Evolutionary conservation across 2,888 invertebrate species (phyloP).

Genomic region (Drosophila stalkeri): DNA sequence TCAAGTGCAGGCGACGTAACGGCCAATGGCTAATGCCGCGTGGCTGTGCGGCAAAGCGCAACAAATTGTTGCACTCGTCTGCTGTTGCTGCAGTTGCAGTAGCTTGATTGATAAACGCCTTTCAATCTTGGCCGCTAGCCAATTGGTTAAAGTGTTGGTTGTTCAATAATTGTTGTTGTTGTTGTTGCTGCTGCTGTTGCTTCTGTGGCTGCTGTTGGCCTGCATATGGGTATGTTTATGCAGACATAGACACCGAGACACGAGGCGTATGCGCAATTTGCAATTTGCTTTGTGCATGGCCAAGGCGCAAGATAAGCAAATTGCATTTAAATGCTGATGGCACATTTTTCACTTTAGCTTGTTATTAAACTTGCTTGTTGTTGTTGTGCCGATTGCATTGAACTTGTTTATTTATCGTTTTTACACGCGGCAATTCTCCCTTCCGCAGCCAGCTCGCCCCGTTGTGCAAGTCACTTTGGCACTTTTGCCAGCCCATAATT

Average conservation of each 20-base stretch:
- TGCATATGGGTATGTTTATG: constrained; percentile 21
- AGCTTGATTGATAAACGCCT: constrained; percentile 73
- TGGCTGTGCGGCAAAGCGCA: constrained; percentile 72
- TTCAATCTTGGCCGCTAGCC: constrained; percentile 49
- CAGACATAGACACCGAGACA: constrained; percentile 16
- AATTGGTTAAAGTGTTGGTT: constrained; percentile 23
- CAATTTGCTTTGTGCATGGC: constrained; percentile 47
- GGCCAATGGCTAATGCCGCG: constrained; percentile 52
- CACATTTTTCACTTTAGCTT: constrained; percentile 45
- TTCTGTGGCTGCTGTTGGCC: constrained; percentile 4
- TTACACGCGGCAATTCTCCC: constrained; percentile 10
- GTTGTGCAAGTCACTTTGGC: constrained; percentile 50
- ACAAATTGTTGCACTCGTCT: constrained; percentile 73
- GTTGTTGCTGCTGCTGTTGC: constrained; percentile 4
- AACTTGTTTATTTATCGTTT: constrained; percentile 61
- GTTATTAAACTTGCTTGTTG: constrained; percentile 17
- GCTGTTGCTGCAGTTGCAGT: constrained; percentile 25
- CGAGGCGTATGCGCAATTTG: constrained; percentile 79
- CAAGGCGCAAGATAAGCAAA: constrained; percentile 62
- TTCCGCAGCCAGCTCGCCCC: background rate
- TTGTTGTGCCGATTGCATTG: constrained; percentile 65
- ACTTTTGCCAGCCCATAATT: constrained; percentile 58
- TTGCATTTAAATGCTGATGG: constrained; percentile 55
- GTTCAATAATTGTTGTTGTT: constrained; percentile 7
- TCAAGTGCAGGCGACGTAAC: constrained; percentile 74